Base-by-base conservation (phyloP, 2,113 vertebrate genomes). In the Barnardius zonarius region DNA sequence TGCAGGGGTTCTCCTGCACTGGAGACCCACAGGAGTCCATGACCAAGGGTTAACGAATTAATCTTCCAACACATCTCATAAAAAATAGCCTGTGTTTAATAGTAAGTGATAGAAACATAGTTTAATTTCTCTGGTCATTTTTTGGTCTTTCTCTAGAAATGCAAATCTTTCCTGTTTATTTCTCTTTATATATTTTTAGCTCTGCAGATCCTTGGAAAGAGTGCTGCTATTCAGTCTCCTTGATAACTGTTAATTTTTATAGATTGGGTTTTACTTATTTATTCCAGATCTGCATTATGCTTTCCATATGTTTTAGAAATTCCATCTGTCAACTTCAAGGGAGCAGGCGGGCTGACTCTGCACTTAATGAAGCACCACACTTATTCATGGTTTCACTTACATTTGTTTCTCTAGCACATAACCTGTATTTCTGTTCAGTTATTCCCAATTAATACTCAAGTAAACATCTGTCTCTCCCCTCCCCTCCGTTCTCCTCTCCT, bases 1-100 rank as follows among this genome's bases (percentile, higher is more conserved):
- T 93, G 94, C 78, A 85, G 81, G 92, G 97, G 70, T 87, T 93
- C 81, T 95, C 92, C 86, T 73, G 66, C 73, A 13, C 76, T 86
- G 88, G 90, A 81, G 81, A 90, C 88, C 48, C 93, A 46, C 27
- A 74, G 88, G 88, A 96, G 77, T 86, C 95, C 72, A 54, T 66
- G 81, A 79, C 89, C 55, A 86, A 86, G 80, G 82, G 79, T 93
- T 72, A 87, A 91, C 80, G 52, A 82, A 87, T 79, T 91, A 95
- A 85, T 92, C 46, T 93, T 92, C 72, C 35, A 88, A 31, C 81
- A 55, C 24, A 81, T 92, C 82, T 85, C 70, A 41, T 82, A 64
- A 95, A 96, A 95, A 92, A 64, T 17, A 90, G 31, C 67, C 8
- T 70, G 10, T 70, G 12, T 67, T 89, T 93, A 92, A 78, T 90